Evolutionary conservation across 2,888 invertebrate genomes (phyloP), one percentile per base, ranked within the genome.

Genomic region (Stenchaetothrips biformis): DNA sequence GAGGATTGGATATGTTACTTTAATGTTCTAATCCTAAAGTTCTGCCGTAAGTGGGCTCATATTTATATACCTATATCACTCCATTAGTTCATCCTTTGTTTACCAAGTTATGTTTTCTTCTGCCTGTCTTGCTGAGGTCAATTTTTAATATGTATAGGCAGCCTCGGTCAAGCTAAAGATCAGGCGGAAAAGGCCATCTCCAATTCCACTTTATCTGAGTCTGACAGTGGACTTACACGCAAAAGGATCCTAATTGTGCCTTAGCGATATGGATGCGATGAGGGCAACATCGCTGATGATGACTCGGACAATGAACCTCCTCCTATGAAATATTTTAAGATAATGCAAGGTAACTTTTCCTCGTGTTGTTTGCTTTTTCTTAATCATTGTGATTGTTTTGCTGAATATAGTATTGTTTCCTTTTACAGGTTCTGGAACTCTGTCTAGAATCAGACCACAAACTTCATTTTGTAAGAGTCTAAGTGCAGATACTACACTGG

Each of bases 31-130:
- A n/a, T 62, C n/a, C n/a, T 62, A n/a, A 62, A 62, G n/a, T 62
- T 62, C 62, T 62, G 62, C n/a, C 16, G 62, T 62, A n/a, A 62
- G 62, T 62, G n/a, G n/a, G n/a, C n/a, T n/a, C n/a, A n/a, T n/a
- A n/a, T n/a, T n/a, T n/a, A n/a, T n/a, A n/a, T n/a, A n/a, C n/a
- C n/a, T n/a, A n/a, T n/a, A n/a, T n/a, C n/a, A n/a, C n/a, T 62
- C 7, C n/a, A 2, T 1, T n/a, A 2, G 7, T 62, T 62, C 7
- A 7, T 18, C 18, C 16, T 62, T n/a, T 7, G 7, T n/a, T n/a
- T n/a, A n/a, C n/a, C n/a, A n/a, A n/a, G n/a, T n/a, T n/a, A 7
- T 62, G 62, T 62, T 16, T 53, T 1, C 53, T 53, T 62, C 1
- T 62, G 59, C 2, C n/a, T 16, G 7, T n/a, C n/a, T n/a, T n/a